Evolutionary conservation across 2,888 invertebrate genomes (phyloP).

Genomic region (Notodonta dromedarius): DNA sequence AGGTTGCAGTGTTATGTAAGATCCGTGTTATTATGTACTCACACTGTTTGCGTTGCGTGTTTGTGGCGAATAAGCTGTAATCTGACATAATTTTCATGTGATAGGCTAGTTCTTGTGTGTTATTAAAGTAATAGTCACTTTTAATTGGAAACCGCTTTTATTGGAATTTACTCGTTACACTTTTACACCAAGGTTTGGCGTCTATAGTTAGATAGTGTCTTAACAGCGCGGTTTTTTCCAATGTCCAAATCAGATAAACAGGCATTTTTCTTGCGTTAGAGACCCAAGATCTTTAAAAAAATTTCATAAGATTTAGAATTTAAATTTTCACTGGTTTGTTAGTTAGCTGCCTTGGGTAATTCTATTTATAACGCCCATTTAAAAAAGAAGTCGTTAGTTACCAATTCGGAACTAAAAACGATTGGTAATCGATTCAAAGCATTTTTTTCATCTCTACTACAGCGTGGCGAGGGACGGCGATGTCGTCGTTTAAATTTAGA

Average conservation of each 20-base stretch:
- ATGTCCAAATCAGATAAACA: too few species aligned
- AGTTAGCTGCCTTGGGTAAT: slow-evolving; percentile 5
- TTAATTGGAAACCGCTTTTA: neutral
- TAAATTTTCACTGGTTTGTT: neutral
- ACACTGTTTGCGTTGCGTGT: neutral
- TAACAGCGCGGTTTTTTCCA: too few species aligned
- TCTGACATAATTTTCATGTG: neutral
- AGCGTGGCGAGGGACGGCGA: slow-evolving; percentile 63
- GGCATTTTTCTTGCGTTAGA: too few species aligned
- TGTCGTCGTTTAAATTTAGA: slow-evolving; percentile 49
- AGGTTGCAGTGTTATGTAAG: slow-evolving; percentile 7
- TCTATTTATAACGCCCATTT: slow-evolving; percentile 4
- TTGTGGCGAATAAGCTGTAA: neutral
- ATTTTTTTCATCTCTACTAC: slow-evolving; percentile 44
- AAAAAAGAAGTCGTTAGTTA: slow-evolving; percentile 3
- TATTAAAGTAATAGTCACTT: neutral
- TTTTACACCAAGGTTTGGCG: neutral
- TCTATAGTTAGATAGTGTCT: too few species aligned
- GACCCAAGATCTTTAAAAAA: too few species aligned
- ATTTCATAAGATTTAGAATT: neutral
- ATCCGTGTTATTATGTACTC: slow-evolving; percentile 4
- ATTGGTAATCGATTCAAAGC: slow-evolving; percentile 4
- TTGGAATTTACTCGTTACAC: too few species aligned
- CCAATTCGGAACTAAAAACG: slow-evolving; percentile 6
- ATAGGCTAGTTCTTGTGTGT: neutral